Evolutionary conservation across 2,888 invertebrate species (phyloP).

Genomic region (Macaria notata): DNA sequence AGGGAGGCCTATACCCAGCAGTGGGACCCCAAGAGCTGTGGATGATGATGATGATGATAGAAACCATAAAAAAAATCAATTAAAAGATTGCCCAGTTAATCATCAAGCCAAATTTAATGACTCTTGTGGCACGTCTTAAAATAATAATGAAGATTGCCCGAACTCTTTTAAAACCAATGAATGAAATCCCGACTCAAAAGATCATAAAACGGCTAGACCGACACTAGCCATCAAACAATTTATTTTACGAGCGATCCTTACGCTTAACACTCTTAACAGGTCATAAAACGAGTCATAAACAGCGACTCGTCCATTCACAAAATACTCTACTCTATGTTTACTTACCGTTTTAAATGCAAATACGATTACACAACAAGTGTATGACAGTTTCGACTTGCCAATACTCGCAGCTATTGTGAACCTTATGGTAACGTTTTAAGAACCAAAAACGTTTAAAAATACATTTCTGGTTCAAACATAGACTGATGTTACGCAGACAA

Average conservation of each 20-base stretch:
- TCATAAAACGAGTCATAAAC: constrained; percentile 78
- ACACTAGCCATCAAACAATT: constrained; percentile 62
- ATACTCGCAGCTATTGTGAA: constrained; percentile 40
- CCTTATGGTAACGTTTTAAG: constrained; percentile 38
- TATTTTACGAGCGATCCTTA: constrained; percentile 76
- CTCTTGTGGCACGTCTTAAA: too few relatives aligned
- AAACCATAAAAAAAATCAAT: too few relatives aligned
- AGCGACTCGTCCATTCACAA: constrained; percentile 72
- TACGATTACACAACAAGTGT: constrained; percentile 61
- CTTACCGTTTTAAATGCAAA: constrained; percentile 78
- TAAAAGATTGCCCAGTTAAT: too few relatives aligned
- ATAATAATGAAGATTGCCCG: too few relatives aligned
- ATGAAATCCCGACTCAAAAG: constrained; percentile 44
- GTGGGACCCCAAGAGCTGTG: too few relatives aligned
- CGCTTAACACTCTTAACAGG: constrained; percentile 77
- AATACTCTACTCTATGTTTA: constrained; percentile 70
- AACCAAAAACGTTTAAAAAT: constrained; percentile 18
- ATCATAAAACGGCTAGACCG: constrained; percentile 45
- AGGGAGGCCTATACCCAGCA: too few relatives aligned
- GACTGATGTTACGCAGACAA: constrained; percentile 68
- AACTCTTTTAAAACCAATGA: constrained; percentile 25
- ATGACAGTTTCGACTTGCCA: constrained; percentile 54
- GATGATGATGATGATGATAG: too few relatives aligned
- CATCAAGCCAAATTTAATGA: too few relatives aligned
- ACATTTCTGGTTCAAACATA: constrained; percentile 29